Conservation (phyloP, 1,140 invertebrate species). For the Drosophila tsacasi region DNA sequence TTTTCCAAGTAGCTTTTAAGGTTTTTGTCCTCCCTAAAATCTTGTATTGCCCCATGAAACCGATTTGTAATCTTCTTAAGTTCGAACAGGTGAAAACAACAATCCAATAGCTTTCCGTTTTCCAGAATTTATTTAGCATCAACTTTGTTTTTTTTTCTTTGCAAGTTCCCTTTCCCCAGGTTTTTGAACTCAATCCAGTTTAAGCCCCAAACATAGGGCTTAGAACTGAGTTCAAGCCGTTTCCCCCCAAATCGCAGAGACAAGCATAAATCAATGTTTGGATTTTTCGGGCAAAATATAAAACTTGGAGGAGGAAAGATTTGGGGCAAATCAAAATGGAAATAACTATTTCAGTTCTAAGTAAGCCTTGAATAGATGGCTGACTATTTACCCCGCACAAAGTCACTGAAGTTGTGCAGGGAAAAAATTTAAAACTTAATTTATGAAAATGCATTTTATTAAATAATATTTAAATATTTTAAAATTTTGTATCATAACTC, state of each 20-base stretch:
- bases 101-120: background rate
- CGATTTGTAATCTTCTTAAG: conserved; percentile 20
- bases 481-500: background rate
- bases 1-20: background rate
- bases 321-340: conserved; percentile 30
- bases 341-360: conserved; percentile 25
- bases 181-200: conserved; percentile 16
- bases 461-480: background rate
- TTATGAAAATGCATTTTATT: background rate
- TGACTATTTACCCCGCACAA: background rate
- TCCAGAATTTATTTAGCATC: background rate
- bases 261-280: conserved; percentile 68
- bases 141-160: background rate
- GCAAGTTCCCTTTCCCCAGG: background rate
- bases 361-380: conserved; percentile 54
- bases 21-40: background rate
- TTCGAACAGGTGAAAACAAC: conserved; percentile 13
- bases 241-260: conserved; percentile 16
- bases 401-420: background rate
- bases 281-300: conserved; percentile 9
- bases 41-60: background rate
- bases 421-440: background rate
- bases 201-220: conserved; percentile 14
- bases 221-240: background rate
- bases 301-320: background rate